Conservation (phyloP, 2,797 vertebrate genomes). For the Telmatherina bonti region DNA sequence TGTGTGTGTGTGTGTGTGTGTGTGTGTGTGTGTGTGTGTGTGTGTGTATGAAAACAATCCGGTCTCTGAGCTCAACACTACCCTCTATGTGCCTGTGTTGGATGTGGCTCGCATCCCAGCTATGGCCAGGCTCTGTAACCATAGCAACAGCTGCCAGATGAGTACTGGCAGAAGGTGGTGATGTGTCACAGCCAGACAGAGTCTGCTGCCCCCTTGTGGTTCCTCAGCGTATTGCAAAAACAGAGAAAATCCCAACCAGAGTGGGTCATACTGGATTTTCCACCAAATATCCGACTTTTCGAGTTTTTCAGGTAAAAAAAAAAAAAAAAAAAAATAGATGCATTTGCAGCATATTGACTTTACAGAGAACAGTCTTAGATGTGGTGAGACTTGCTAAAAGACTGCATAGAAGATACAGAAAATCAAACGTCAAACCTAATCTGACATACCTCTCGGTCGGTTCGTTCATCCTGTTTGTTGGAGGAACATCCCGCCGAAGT, state of each 20-base stretch:
- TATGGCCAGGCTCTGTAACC: conserved; percentile 73
- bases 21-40: conserved; percentile 25
- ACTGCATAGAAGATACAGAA: too few relatives aligned
- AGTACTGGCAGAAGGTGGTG: conserved; percentile 45
- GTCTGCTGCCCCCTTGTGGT: conserved; percentile 81
- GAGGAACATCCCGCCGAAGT: too few relatives aligned
- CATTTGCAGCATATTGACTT: neutral
- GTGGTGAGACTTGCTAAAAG: too few relatives aligned
- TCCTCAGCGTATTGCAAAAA: conserved; percentile 65
- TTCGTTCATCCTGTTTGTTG: too few relatives aligned
- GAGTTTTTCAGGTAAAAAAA: too few relatives aligned
- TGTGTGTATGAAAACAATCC: conserved; percentile 33
- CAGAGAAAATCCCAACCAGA: conserved; percentile 19
- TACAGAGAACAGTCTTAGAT: too few relatives aligned
- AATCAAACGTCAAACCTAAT: too few relatives aligned
- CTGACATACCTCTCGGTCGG: too few relatives aligned
- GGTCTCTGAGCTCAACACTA: conserved; percentile 76
- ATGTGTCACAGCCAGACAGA: conserved; percentile 36
- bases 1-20: conserved; percentile 15
- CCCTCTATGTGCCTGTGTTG: conserved; percentile 69
- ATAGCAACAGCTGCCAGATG: conserved; percentile 81
- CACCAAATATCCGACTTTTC: neutral
- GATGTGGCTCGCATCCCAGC: conserved; percentile 70
- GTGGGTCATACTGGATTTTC: neutral
- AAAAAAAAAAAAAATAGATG: too few relatives aligned